A percentile compares a stretch with the other conserved stretches of the same genome.
phyloP scores from a whole-genome alignment of 2,888 invertebrate genomes.

The Euplexia lucipara region DNA sequence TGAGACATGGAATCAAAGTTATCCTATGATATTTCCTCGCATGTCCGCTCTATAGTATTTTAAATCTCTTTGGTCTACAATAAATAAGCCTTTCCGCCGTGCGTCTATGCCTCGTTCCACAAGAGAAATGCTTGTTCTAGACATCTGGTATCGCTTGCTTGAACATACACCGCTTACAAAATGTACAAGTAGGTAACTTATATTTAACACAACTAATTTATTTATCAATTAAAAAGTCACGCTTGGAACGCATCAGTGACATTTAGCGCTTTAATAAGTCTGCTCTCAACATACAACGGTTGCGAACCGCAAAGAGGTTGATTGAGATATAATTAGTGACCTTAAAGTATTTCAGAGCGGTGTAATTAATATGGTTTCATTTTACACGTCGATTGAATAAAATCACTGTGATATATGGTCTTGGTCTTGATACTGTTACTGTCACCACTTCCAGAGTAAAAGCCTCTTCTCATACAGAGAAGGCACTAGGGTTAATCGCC shows the following conservation, averaged over 20 bases:
- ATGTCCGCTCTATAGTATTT: too few relatives aligned
- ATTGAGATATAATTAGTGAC: constrained; percentile 21
- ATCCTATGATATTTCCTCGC: too few relatives aligned
- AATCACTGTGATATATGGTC: too few relatives aligned
- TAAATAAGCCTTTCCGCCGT: constrained; percentile 19
- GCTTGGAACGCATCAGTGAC: constrained; percentile 42
- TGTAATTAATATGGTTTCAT: neutral
- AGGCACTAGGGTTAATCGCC: too few relatives aligned
- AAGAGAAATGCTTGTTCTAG: constrained; percentile 48
- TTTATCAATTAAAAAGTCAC: constrained; percentile 59
- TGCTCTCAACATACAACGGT: constrained; percentile 29
- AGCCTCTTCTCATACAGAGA: too few relatives aligned
- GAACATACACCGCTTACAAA: constrained; percentile 51
- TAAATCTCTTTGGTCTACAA: too few relatives aligned
- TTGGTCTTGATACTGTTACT: too few relatives aligned
- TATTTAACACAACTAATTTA: constrained; percentile 47
- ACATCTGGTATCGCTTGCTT: constrained; percentile 53
- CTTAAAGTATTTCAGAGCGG: constrained; percentile 11
- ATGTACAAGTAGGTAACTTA: constrained; percentile 38
- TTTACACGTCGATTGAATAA: constrained; percentile 13
- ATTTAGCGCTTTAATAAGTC: constrained; percentile 39
- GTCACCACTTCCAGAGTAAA: too few relatives aligned
- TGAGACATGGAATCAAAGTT: too few relatives aligned
- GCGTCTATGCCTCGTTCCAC: constrained; percentile 16
- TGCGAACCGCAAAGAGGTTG: constrained; percentile 19